Conservation (phyloP, 2,797 vertebrate genomes). For the Artibeus jamaicensis region DNA sequence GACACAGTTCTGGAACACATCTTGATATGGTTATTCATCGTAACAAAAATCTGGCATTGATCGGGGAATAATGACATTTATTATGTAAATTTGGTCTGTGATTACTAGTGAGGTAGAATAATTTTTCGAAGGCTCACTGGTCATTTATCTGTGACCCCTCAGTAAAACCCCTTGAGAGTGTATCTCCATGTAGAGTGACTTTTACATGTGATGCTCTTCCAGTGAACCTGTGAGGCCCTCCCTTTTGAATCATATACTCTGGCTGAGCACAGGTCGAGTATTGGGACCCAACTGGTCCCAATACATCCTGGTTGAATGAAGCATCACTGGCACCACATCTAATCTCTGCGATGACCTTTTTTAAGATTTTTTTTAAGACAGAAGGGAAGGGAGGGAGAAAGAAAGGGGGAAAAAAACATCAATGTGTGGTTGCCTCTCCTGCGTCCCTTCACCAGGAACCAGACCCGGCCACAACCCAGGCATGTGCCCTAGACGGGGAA, state of each 20-base stretch:
- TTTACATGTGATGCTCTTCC: not conserved
- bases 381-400: no score
- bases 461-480: no score
- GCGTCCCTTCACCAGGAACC: no score
- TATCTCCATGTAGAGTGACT: not conserved
- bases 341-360: not conserved
- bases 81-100: not conserved
- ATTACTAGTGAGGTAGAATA: not conserved
- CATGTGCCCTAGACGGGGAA: no score
- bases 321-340: not conserved
- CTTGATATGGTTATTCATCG: not conserved
- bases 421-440: no score
- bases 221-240: not conserved
- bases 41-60: not conserved
- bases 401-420: no score
- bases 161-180: not conserved
- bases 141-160: not conserved
- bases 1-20: not conserved
- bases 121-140: not conserved
- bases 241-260: not conserved
- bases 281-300: not conserved
- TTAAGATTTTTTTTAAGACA: not conserved
- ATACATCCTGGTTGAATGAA: not conserved
- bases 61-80: not conserved
- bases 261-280: not conserved